These are phyloP conservation scores for Diarsia brunnea DNA, from an alignment of 2,888 invertebrate species.

Conservation along the genomic window DNA sequence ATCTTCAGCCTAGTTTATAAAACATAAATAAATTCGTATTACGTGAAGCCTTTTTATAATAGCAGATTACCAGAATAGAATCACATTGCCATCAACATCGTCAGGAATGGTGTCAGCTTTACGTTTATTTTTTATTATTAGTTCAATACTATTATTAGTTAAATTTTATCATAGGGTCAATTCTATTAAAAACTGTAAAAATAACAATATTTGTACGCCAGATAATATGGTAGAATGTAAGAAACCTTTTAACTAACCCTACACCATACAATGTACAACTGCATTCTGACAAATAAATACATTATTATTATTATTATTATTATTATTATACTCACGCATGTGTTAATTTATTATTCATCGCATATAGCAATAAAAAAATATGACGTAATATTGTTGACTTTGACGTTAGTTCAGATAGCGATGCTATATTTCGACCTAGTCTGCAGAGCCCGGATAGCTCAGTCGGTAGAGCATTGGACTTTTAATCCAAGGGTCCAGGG, in stretches of 20 bases:
- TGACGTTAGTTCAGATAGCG: not conserved
- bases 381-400: constrained; percentile 33
- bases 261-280: no score
- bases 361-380: constrained; percentile 5
- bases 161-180: no score
- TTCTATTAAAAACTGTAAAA: no score
- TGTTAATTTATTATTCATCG: constrained; percentile 16
- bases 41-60: not conserved
- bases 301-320: no score
- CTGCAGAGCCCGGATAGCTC: constrained; percentile 89
- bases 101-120: not conserved
- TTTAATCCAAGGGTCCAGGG: constrained; percentile 91
- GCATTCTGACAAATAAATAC: no score
- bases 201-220: no score
- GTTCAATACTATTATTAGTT: no score
- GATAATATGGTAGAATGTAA: no score
- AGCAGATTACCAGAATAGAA: not conserved
- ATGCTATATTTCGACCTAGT: not conserved
- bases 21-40: not conserved
- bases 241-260: no score
- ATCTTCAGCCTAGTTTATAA: not conserved
- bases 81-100: not conserved
- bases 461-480: constrained; percentile 91
- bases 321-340: no score
- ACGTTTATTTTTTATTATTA: not conserved